Evolutionary conservation across 1,140 invertebrate species (phyloP), one percentile per base, ranked within the genome.

Genomic region (Contarinia nasturtii): DNA sequence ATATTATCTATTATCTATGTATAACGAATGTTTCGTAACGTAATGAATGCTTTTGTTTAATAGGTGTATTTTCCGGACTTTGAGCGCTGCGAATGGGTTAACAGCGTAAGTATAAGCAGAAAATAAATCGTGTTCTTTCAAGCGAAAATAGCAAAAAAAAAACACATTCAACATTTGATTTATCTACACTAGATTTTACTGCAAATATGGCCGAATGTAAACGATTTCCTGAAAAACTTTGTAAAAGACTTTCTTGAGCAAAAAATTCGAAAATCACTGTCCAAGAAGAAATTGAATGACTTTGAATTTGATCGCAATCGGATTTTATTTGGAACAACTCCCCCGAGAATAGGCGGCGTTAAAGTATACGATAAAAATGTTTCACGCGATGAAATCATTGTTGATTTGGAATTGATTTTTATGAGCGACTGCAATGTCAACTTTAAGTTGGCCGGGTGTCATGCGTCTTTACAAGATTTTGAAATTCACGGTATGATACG

Each of bases 321-420:
- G 57, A 83, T 96, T 61, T 85, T 94, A 48, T 70, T 97, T 21
- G 93, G 92, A 46, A 85, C 88, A 19, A 87, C 88, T 3, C 88
- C 91, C 22, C 82, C 88, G 15, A 75, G 90, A 56, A 79, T 96
- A 53, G 88, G 90, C 45, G 89, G 90, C 19, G 79, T 96, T 0
- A 96, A 95, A 71, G 88, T 92, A 7, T 95, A 96, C 58, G 89
- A 92, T 61, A 86, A 86, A 63, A 87, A 93, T 64, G 79, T 90
- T 43, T 80, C 84, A 19, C 74, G 91, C 52, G 82, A 91, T 71
- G 92, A 97, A 72, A 93, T 96, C 49, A 87, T 95, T 51, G 80
- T 97, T 77, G 93, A 97, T 66, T 67, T 91, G 51, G 90, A 96
- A 68, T 65, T 96, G 49, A 84, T 91, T 56, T 93, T 94, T 68